Evolutionary conservation across 1,140 invertebrate species (phyloP).

Genomic region (Chrysomallon squamiferum): DNA sequence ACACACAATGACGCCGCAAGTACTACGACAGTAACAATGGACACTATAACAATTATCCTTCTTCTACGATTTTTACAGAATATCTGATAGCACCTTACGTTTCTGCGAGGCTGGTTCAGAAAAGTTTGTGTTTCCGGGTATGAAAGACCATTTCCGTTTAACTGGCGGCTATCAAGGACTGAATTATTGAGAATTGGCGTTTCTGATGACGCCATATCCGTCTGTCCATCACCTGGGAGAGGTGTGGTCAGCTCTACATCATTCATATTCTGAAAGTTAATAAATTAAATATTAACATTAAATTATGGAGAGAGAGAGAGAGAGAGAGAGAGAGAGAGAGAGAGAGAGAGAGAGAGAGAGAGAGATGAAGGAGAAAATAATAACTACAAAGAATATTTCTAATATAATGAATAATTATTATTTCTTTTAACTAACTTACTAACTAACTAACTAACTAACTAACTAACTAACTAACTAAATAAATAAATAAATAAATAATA

Average conservation of each 20-base stretch:
- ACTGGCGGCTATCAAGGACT: neutral
- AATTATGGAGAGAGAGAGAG: no score
- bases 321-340: no score
- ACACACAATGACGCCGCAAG: neutral
- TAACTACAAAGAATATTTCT: no score
- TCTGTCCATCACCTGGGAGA: neutral
- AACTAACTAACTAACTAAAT: no score
- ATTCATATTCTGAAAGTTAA: neutral
- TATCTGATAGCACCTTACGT: neutral
- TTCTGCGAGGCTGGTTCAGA: neutral
- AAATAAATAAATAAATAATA: no score
- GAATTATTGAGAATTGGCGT: neutral
- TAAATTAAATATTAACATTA: no score
- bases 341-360: no score
- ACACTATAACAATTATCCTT: neutral
- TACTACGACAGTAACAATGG: neutral
- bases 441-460: no score
- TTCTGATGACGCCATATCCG: neutral
- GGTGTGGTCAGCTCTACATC: neutral
- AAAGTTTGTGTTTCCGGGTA: slow-evolving; percentile 1
- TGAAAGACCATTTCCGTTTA: neutral
- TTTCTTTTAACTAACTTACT: no score
- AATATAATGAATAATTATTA: no score
- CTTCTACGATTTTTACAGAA: neutral
- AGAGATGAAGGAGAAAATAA: no score